A percentile compares a stretch with the other conserved stretches of the same genome.
Conservation (phyloP, 1,140 invertebrate species). For the Cydia splendana region DNA sequence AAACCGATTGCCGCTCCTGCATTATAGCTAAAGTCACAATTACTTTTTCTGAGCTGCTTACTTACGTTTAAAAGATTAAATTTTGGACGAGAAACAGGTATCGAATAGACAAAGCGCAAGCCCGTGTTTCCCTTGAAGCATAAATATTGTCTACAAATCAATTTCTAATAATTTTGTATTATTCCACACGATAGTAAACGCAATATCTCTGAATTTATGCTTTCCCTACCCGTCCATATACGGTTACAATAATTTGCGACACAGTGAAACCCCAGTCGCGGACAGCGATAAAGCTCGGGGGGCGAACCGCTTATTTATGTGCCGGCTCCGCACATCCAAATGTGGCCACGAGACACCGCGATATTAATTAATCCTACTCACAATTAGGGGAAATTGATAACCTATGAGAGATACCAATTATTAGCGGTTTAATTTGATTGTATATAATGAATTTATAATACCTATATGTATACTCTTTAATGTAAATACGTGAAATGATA, state of each 20-base stretch:
- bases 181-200: not conserved
- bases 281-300: constrained; percentile 31
- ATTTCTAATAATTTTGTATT: not conserved
- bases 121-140: no score
- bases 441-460: no score
- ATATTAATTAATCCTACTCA: constrained; percentile 24
- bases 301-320: constrained; percentile 19
- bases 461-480: no score
- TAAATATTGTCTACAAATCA: not conserved
- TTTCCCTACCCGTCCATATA: constrained; percentile 13
- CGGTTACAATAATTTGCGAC: constrained; percentile 25
- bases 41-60: no score
- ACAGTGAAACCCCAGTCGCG: constrained; percentile 17
- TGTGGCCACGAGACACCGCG: constrained; percentile 26
- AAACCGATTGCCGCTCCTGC: no score
- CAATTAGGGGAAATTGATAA: constrained; percentile 10
- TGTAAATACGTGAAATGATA: no score
- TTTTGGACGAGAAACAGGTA: no score
- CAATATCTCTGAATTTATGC: constrained; percentile 26
- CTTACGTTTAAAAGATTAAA: no score
- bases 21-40: no score
- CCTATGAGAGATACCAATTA: not conserved
- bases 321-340: constrained; percentile 15
- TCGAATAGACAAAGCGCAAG: no score
- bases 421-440: not conserved